Conservation (phyloP, 2,113 vertebrate species). For the Lophius piscatorius region DNA sequence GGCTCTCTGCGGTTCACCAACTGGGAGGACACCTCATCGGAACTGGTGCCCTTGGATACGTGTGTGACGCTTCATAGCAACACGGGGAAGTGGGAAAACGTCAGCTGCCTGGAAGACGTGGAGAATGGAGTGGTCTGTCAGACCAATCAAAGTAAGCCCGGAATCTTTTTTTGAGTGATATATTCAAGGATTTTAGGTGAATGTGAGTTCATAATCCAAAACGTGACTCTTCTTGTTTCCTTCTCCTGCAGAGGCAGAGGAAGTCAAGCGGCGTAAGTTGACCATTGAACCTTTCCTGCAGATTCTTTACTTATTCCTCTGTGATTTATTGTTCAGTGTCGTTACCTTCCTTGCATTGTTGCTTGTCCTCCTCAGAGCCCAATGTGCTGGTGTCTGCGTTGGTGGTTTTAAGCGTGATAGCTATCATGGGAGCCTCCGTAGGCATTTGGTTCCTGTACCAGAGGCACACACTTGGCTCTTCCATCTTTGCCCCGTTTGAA, state of each 20-base stretch:
- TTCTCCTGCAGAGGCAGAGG: slow-evolving; percentile 44
- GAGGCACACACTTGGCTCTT: slow-evolving; percentile 69
- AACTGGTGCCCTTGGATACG: slow-evolving; percentile 71
- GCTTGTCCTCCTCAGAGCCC: slow-evolving; percentile 53
- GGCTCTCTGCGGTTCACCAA: slow-evolving; percentile 79
- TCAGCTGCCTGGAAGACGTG: slow-evolving; percentile 78
- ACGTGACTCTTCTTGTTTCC: slow-evolving; percentile 5
- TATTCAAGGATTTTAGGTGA: neutral
- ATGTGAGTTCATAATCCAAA: too few species aligned
- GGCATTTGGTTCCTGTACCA: slow-evolving; percentile 85
- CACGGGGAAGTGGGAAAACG: slow-evolving; percentile 84
- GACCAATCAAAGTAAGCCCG: slow-evolving; percentile 77
- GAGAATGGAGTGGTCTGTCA: slow-evolving; percentile 86
- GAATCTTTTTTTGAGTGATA: neutral
- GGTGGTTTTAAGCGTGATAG: slow-evolving; percentile 82
- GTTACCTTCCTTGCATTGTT: slow-evolving; percentile 49
- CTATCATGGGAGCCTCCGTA: slow-evolving; percentile 78
- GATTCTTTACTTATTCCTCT: slow-evolving; percentile 26
- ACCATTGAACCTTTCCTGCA: slow-evolving; percentile 12
- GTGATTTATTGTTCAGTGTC: slow-evolving; percentile 2
- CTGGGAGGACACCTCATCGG: slow-evolving; percentile 75
- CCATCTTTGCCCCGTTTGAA: slow-evolving; percentile 75
- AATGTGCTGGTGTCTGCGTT: slow-evolving; percentile 76
- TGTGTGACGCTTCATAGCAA: slow-evolving; percentile 82
- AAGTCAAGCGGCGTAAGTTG: slow-evolving; percentile 64